Conservation (phyloP, 2,888 invertebrate genomes). For the Drosophila kanekoi region DNA sequence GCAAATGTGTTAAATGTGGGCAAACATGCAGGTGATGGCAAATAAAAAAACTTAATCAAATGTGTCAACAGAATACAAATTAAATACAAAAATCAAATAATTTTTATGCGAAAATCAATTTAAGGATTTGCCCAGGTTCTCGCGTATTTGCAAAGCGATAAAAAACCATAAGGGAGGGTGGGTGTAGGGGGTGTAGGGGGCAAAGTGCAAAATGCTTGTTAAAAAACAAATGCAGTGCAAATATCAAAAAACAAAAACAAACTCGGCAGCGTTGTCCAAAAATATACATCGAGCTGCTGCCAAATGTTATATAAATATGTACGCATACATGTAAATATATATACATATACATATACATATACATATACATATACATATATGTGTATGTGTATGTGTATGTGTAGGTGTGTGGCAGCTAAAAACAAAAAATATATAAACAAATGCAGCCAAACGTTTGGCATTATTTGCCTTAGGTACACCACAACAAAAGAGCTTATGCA, state of each 20-base stretch:
- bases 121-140: conserved; percentile 59
- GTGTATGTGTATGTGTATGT: conserved; percentile 28
- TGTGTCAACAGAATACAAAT: conserved; percentile 74
- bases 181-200: conserved; percentile 2
- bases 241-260: conserved; percentile 45
- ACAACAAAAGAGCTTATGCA: conserved; percentile 31
- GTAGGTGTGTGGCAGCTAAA: conserved; percentile 2
- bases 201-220: conserved; percentile 67
- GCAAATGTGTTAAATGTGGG: conserved; percentile 76
- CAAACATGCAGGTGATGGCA: conserved; percentile 79
- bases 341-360: conserved; percentile 23
- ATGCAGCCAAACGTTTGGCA: conserved; percentile 65
- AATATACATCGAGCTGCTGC: conserved; percentile 66
- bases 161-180: conserved; percentile 25
- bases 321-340: conserved; percentile 54
- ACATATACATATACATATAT: conserved; percentile 4
- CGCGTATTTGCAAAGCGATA: conserved; percentile 69
- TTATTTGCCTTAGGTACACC: conserved; percentile 57
- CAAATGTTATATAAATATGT: conserved; percentile 72
- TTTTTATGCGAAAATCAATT: conserved; percentile 77
- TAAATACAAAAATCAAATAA: conserved; percentile 73
- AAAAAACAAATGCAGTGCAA: conserved; percentile 36
- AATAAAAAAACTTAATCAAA: conserved; percentile 80
- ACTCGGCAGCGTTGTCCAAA: conserved; percentile 37
- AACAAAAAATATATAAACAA: conserved; percentile 53